Conservation (phyloP, 2,888 invertebrate genomes). For the Hirtodrosophila cameraria region DNA sequence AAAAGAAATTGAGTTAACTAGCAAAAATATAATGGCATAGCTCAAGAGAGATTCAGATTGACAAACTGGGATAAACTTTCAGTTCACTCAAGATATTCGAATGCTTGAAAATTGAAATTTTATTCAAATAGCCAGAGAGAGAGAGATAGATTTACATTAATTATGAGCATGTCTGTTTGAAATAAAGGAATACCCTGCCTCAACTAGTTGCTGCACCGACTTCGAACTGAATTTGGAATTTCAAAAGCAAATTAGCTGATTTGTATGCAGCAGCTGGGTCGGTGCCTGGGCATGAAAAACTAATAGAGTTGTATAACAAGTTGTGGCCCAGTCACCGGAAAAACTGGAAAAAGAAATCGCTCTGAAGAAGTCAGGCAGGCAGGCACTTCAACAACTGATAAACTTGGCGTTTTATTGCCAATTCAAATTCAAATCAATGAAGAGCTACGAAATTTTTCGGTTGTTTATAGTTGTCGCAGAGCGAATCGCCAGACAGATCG, state of each 20-base stretch:
- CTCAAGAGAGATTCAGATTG: slow-evolving; percentile 2
- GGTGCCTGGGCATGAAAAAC: slow-evolving; percentile 41
- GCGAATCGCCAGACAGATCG: slow-evolving; percentile 19
- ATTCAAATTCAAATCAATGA: slow-evolving; percentile 66
- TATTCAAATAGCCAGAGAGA: slow-evolving; percentile 64
- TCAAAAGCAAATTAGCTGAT: slow-evolving; percentile 67
- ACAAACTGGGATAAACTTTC: slow-evolving; percentile 43
- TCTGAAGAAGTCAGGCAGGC: too few species aligned
- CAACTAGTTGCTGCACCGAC: slow-evolving; percentile 34
- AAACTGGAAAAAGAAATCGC: slow-evolving; percentile 60
- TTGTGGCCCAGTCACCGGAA: slow-evolving; percentile 33
- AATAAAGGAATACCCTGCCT: slow-evolving; percentile 20
- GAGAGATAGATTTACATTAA: slow-evolving; percentile 67
- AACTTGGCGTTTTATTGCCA: slow-evolving; percentile 72
- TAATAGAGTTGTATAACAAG: slow-evolving; percentile 77
- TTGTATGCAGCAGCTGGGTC: slow-evolving; percentile 68
- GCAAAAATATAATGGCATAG: slow-evolving; percentile 53
- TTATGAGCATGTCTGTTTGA: slow-evolving; percentile 45
- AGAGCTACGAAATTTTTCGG: slow-evolving; percentile 41
- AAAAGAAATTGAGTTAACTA: slow-evolving; percentile 66
- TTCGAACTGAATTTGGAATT: slow-evolving; percentile 13
- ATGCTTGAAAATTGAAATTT: slow-evolving; percentile 73
- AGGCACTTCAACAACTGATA: slow-evolving; percentile 68
- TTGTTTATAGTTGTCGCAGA: slow-evolving; percentile 43
- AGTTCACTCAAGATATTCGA: slow-evolving; percentile 16